Evolutionary conservation across 2,113 vertebrate genomes (phyloP).

Genomic region (Odocoileus virginianus): DNA sequence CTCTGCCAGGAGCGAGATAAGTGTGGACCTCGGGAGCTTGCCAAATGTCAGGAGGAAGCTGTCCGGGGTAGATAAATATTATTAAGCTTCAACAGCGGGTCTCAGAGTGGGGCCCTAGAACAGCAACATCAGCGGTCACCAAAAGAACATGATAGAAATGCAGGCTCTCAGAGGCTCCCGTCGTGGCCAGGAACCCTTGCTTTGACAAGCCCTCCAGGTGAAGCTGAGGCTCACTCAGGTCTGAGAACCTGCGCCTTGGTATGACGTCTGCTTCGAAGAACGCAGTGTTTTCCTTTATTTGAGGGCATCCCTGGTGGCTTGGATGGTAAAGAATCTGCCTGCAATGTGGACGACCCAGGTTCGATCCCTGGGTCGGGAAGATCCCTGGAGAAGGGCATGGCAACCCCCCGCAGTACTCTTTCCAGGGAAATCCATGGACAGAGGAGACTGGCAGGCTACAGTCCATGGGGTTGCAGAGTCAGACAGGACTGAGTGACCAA

Average conservation of each 20-base stretch:
- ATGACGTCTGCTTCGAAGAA: neutral
- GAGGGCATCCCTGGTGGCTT: neutral
- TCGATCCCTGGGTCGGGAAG: neutral
- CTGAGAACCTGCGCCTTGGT: no score
- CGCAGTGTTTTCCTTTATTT: neutral
- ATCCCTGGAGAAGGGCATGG: neutral
- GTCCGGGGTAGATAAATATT: neutral
- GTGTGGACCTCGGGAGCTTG: neutral
- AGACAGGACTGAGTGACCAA: neutral
- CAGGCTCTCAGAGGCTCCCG: neutral
- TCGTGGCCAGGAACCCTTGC: constrained; percentile 9
- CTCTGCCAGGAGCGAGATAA: neutral
- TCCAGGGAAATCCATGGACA: neutral
- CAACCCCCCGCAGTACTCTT: neutral
- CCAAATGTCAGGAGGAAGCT: neutral
- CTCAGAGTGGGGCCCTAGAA: neutral
- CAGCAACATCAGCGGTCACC: no score
- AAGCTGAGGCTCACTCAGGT: accelerated
- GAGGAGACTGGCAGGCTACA: neutral
- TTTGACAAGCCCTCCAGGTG: neutral
- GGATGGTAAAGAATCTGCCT: neutral
- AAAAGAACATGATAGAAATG: neutral
- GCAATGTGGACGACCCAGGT: neutral
- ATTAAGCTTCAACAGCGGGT: neutral
- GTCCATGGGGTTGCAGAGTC: neutral